Evolutionary conservation across 2,797 vertebrate genomes (phyloP).

Genomic region (Acestrorhynchus altus): DNA sequence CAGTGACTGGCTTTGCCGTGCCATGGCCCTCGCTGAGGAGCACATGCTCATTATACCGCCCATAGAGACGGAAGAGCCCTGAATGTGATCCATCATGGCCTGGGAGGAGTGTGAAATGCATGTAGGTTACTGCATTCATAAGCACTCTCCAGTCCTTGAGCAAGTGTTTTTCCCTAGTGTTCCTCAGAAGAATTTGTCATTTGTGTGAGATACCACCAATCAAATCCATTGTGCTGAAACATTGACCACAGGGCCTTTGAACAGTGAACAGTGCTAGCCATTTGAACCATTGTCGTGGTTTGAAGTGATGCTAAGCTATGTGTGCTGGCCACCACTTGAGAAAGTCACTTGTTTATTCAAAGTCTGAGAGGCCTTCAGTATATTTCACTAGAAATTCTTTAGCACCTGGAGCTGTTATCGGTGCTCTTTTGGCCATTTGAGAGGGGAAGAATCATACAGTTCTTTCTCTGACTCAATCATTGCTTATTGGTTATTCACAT

Average conservation of each 20-base stretch:
- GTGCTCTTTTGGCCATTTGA: not conserved
- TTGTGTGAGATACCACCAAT: not conserved
- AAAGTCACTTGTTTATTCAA: not conserved
- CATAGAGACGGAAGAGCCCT: constrained; percentile 53
- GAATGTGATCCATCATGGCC: constrained; percentile 65
- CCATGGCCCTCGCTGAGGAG: constrained; percentile 67
- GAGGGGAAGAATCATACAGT: not conserved
- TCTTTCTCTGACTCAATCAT: not conserved
- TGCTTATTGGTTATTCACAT: not conserved
- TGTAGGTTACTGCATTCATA: constrained; percentile 50
- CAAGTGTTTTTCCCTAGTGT: constrained; percentile 40
- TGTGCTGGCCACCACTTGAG: not conserved
- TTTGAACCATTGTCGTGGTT: not conserved
- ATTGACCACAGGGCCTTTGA: not conserved
- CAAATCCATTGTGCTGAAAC: not conserved
- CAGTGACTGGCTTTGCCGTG: constrained; percentile 63
- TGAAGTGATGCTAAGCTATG: not conserved
- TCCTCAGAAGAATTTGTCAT: constrained; percentile 49
- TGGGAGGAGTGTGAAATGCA: constrained; percentile 30
- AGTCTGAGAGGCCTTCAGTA: not conserved
- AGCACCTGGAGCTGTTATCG: not conserved
- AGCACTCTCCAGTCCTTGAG: constrained; percentile 59
- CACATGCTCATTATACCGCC: constrained; percentile 61
- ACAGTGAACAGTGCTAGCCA: not conserved
- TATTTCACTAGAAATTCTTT: not conserved